These are phyloP conservation scores for Ectropis grisescens DNA, from an alignment of 1,140 invertebrate genomes.

Conservation along the genomic window DNA sequence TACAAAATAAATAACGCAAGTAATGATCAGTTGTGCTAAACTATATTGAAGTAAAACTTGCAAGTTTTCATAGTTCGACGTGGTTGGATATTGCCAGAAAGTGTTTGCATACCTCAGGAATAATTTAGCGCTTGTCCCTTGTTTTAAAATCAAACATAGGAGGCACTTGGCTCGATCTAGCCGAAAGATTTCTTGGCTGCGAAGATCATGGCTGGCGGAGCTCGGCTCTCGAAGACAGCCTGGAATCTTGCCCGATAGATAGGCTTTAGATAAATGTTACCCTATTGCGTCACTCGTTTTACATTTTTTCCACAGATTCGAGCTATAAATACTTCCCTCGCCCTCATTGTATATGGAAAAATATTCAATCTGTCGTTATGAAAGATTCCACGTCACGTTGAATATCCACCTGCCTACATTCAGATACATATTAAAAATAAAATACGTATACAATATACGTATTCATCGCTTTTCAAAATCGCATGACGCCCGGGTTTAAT, in stretches of 20 bases:
- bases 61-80: too few relatives aligned
- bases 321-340: background rate
- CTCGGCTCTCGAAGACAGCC: slow-evolving; percentile 28
- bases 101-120: too few relatives aligned
- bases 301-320: slow-evolving; percentile 3
- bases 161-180: too few relatives aligned
- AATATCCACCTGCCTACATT: slow-evolving; percentile 10
- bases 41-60: too few relatives aligned
- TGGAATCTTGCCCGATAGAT: slow-evolving; percentile 55
- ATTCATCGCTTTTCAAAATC: slow-evolving; percentile 6
- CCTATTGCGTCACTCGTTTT: slow-evolving; percentile 21
- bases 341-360: slow-evolving; percentile 6
- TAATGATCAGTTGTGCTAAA: too few relatives aligned
- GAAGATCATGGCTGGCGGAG: slow-evolving; percentile 16
- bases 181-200: too few relatives aligned
- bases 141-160: too few relatives aligned
- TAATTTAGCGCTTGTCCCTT: too few relatives aligned
- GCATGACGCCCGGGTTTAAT: slow-evolving; percentile 6
- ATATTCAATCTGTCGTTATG: slow-evolving; percentile 7
- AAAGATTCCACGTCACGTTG: slow-evolving; percentile 9
- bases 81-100: too few relatives aligned
- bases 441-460: too few relatives aligned
- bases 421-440: too few relatives aligned
- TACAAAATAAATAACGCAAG: too few relatives aligned
- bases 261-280: slow-evolving; percentile 44